Evolutionary conservation across 2,797 vertebrate species (phyloP).

Genomic region (Pipistrellus kuhlii): DNA sequence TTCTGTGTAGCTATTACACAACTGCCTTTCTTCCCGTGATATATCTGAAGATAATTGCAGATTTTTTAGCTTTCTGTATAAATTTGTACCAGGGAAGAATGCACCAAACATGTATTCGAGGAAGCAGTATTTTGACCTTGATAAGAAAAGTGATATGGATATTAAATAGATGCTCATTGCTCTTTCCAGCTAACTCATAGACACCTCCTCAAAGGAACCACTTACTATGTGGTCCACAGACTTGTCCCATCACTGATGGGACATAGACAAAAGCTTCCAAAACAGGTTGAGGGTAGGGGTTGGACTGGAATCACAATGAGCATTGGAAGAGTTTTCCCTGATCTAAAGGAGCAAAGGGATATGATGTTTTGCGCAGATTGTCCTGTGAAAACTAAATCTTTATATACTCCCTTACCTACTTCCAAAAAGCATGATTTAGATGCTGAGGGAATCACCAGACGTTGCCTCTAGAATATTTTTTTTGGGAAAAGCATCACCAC

Average conservation of each 20-base stretch:
- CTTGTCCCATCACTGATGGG: not conserved
- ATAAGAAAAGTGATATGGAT: not conserved
- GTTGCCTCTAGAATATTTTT: not conserved
- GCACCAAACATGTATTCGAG: not conserved
- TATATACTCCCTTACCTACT: not conserved
- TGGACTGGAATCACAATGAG: not conserved
- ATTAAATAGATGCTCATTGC: not conserved
- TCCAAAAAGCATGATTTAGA: not conserved
- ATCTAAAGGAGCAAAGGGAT: not conserved
- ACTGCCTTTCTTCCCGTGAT: conserved; percentile 1
- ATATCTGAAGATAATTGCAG: conserved; percentile 55
- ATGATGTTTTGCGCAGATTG: not conserved
- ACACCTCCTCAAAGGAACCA: not conserved
- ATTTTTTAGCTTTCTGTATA: conserved; percentile 37
- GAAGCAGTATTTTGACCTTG: conserved; percentile 47
- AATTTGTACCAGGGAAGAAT: not conserved
- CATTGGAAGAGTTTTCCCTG: not conserved
- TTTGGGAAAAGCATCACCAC: not conserved
- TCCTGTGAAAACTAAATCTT: not conserved
- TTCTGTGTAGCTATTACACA: conserved; percentile 29
- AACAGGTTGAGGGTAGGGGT: not conserved
- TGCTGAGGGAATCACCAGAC: not conserved
- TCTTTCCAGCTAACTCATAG: not conserved
- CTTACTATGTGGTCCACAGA: not conserved
- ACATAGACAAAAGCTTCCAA: not conserved